Conservation (phyloP, 2,113 vertebrate species). For the Limnothrissa miodon region DNA sequence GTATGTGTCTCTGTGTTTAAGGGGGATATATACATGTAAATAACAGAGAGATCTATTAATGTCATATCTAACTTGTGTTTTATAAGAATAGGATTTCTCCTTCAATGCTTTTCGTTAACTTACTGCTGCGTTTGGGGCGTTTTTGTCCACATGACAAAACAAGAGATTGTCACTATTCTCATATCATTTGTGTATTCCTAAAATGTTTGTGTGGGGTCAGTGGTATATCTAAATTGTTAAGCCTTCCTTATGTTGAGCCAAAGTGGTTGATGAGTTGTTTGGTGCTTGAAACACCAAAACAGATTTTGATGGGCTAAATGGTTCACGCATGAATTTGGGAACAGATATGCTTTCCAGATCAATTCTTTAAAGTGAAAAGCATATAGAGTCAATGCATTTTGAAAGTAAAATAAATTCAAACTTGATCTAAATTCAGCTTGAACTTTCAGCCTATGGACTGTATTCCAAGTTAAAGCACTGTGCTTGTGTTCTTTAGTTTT, state of each 20-base stretch:
- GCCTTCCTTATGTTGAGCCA: neutral
- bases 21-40: neutral
- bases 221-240: neutral
- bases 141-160: neutral
- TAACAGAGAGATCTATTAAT: neutral
- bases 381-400: neutral
- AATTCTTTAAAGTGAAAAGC: neutral
- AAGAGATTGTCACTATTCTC: neutral
- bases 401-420: neutral
- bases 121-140: neutral
- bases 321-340: neutral
- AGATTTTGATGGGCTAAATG: neutral
- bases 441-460: neutral
- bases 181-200: neutral
- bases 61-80: neutral
- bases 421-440: too few species aligned
- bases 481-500: neutral
- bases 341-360: neutral
- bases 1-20: neutral
- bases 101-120: neutral
- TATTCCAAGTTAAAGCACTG: neutral
- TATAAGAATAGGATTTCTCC: neutral
- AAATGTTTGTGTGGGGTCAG: neutral
- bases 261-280: neutral
- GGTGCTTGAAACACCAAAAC: neutral